Conservation (phyloP, 2,113 vertebrate genomes). For the Corythaixoides concolor region DNA sequence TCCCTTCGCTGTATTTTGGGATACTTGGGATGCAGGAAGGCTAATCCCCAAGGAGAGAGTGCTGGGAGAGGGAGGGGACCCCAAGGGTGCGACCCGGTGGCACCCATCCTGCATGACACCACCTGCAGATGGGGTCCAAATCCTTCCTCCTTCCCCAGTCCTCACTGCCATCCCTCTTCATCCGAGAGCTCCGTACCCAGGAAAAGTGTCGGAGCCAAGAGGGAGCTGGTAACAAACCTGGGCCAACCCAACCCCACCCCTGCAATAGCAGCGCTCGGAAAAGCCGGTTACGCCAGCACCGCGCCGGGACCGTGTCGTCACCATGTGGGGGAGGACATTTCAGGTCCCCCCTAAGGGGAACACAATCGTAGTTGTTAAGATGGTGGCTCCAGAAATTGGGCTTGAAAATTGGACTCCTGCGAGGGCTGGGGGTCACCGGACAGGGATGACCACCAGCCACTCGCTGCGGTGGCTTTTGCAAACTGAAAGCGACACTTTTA, state of each 20-base stretch:
- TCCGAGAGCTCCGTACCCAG: fast-evolving
- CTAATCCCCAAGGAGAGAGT: neutral
- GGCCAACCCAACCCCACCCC: neutral
- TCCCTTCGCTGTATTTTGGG: neutral
- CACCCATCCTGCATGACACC: neutral
- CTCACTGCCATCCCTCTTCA: neutral
- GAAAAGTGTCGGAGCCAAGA: neutral
- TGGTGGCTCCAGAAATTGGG: neutral
- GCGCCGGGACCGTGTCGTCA: neutral
- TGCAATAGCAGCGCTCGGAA: conserved; percentile 26
- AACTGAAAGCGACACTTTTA: neutral
- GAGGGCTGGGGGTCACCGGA: neutral
- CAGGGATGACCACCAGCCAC: neutral
- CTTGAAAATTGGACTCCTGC: neutral
- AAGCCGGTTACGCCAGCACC: neutral
- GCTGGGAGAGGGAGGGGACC: neutral
- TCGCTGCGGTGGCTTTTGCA: neutral
- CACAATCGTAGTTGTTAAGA: fast-evolving
- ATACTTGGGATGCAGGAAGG: neutral
- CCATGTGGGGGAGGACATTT: neutral
- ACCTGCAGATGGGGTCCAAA: fast-evolving
- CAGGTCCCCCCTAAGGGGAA: neutral
- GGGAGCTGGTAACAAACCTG: neutral
- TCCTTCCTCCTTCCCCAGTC: neutral
- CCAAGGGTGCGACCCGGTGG: neutral